A percentile compares a stretch with the other conserved stretches of the same genome.
Evolutionary conservation across 2,113 vertebrate species (phyloP).

Genomic region (Anas platyrhynchos): DNA sequence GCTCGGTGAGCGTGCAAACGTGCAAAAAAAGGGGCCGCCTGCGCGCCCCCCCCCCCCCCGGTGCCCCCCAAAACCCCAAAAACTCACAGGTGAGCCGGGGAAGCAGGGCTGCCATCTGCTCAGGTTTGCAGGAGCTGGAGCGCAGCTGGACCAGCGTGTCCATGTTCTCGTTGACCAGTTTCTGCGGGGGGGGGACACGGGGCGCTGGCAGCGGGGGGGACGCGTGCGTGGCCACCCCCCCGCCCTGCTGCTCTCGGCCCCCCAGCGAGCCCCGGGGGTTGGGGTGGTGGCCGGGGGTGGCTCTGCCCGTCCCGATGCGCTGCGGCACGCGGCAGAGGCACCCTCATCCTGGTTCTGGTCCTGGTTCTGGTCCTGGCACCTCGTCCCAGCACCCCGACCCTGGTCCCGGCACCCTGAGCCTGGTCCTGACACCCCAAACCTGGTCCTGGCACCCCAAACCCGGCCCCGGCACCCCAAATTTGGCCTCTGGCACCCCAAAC

Average conservation of each 20-base stretch:
- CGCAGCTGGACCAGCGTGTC: conserved; percentile 92
- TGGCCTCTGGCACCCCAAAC: background rate
- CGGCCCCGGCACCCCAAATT: background rate
- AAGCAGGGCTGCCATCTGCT: conserved; percentile 81
- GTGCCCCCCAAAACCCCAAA: background rate
- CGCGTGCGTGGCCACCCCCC: accelerated
- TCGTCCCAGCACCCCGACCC: accelerated
- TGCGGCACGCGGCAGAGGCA: accelerated
- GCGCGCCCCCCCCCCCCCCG: background rate
- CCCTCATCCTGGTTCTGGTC: background rate
- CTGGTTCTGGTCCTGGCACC: background rate
- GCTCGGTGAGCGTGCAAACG: background rate
- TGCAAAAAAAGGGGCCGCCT: background rate
- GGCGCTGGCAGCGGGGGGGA: background rate
- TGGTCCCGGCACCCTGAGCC: background rate
- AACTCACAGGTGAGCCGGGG: conserved; percentile 85
- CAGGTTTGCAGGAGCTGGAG: conserved; percentile 82
- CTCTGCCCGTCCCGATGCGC: background rate
- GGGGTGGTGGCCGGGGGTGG: background rate
- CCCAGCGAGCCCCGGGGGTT: background rate
- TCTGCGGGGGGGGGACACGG: conserved; percentile 70
- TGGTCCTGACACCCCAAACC: background rate
- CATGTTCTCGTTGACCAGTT: conserved; percentile 95
- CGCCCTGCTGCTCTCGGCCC: background rate
- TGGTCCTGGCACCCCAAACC: background rate